Conservation (phyloP, 37 sponge, comb jelly and placozoan species). For the Beroe ovata region DNA sequence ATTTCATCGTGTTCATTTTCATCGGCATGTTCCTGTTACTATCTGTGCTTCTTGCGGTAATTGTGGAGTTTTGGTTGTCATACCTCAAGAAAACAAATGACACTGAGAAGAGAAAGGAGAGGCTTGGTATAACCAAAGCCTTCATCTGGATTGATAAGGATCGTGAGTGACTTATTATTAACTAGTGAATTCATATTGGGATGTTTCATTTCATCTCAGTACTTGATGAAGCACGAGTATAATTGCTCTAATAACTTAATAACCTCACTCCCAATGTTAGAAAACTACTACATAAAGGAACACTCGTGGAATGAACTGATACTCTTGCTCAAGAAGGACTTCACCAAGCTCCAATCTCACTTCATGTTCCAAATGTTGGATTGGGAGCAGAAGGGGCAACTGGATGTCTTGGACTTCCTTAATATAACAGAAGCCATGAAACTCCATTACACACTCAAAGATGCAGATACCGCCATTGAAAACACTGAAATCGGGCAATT, state of each 20-base stretch:
- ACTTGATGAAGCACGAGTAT: no score
- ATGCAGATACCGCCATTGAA: constrained; percentile 37
- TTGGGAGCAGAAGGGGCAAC: constrained; percentile 60
- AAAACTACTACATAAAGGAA: constrained; percentile 47
- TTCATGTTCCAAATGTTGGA: constrained; percentile 67
- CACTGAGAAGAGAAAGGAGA: constrained; percentile 17
- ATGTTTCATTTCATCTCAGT: no score
- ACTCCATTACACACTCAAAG: constrained; percentile 27
- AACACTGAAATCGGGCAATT: constrained; percentile 51
- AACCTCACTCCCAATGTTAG: no score
- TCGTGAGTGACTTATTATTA: constrained; percentile 21
- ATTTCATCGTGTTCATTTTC: constrained; percentile 51
- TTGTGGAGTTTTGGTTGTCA: constrained; percentile 65
- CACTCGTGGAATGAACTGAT: constrained; percentile 55
- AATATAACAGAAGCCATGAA: constrained; percentile 47
- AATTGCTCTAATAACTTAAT: no score
- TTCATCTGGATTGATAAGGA: constrained; percentile 57
- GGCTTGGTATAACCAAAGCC: constrained; percentile 57
- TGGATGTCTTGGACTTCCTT: constrained; percentile 65
- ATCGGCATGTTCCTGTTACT: constrained; percentile 48
- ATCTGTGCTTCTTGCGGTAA: constrained; percentile 40
- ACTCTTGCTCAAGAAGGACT: constrained; percentile 41
- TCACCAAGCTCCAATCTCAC: constrained; percentile 45
- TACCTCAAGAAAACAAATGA: constrained; percentile 52
- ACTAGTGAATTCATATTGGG: no score